A percentile compares a stretch with the other conserved stretches of the same genome.
These are phyloP conservation scores for Pycnonotus jocosus DNA, from an alignment of 2,113 vertebrate species.

Conservation along the genomic window DNA sequence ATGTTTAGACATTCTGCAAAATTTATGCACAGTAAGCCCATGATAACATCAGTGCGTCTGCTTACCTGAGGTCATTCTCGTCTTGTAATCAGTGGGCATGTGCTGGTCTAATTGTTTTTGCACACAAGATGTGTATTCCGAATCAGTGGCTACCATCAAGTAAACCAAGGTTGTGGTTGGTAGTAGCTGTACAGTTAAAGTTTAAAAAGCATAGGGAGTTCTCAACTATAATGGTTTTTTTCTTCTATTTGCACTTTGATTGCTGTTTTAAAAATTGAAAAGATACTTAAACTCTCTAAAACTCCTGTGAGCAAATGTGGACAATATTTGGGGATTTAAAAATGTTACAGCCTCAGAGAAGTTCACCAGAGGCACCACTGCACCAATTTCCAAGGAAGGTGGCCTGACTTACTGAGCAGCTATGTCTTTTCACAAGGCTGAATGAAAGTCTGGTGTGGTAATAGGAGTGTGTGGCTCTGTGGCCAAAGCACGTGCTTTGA, in stretches of 20 bases:
- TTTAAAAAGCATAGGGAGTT: background rate
- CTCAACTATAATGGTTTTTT: background rate
- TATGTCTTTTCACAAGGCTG: background rate
- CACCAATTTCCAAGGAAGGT: background rate
- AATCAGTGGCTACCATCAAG: background rate
- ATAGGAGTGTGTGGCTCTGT: background rate
- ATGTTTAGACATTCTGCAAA: background rate
- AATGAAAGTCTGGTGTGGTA: background rate
- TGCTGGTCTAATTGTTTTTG: background rate
- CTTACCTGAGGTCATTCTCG: background rate
- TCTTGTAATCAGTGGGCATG: background rate
- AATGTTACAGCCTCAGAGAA: background rate
- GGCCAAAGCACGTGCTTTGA: background rate
- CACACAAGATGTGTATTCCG: background rate
- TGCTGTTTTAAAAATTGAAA: background rate
- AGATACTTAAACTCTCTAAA: background rate
- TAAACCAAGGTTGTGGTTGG: background rate
- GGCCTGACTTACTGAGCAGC: background rate
- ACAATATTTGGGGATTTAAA: background rate
- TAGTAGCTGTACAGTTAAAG: background rate
- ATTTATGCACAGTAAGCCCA: background rate
- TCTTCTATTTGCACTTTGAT: background rate
- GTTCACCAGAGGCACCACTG: background rate
- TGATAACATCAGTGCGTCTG: background rate
- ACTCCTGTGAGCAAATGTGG: background rate